Conservation (phyloP, 2,888 invertebrate genomes). For the Dolichomitus sp. region DNA sequence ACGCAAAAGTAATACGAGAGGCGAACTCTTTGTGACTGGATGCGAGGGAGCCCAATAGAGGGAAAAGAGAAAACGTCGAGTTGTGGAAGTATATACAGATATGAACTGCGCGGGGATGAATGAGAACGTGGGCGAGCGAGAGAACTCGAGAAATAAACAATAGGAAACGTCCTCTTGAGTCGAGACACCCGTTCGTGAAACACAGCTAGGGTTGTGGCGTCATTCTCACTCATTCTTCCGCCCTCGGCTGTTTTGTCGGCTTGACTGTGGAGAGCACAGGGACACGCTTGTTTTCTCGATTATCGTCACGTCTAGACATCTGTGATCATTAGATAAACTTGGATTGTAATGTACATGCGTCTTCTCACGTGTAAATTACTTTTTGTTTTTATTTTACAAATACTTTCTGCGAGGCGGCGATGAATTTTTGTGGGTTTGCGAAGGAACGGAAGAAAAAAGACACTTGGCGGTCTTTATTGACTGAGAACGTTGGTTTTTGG, state of each 20-base stretch:
- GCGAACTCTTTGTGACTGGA: slow-evolving; percentile 48
- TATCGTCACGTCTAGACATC: slow-evolving; percentile 56
- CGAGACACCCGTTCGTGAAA: slow-evolving; percentile 64
- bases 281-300: slow-evolving; percentile 51
- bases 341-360: slow-evolving; percentile 33
- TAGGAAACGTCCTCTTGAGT: slow-evolving; percentile 61
- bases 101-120: slow-evolving; percentile 19
- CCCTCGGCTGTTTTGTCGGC: slow-evolving; percentile 55
- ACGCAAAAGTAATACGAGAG: slow-evolving; percentile 58
- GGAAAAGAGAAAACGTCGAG: slow-evolving; percentile 10
- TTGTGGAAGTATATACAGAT: slow-evolving; percentile 8
- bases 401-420: background rate
- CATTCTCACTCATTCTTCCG: slow-evolving; percentile 11
- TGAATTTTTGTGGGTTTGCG: slow-evolving; percentile 10
- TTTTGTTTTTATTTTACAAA: background rate
- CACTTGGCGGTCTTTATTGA: slow-evolving; percentile 1
- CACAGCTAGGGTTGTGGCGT: slow-evolving; percentile 55
- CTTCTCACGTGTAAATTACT: background rate
- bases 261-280: slow-evolving; percentile 37
- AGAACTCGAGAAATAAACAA: slow-evolving; percentile 64
- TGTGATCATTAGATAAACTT: slow-evolving; percentile 57
- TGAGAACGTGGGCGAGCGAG: slow-evolving; percentile 41
- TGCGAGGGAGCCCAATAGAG: slow-evolving; percentile 24
- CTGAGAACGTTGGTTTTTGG: background rate
- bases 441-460: slow-evolving; percentile 8